These are phyloP conservation scores for Epinotia demarniana DNA, from an alignment of 2,888 invertebrate genomes.

Conservation along the genomic window DNA sequence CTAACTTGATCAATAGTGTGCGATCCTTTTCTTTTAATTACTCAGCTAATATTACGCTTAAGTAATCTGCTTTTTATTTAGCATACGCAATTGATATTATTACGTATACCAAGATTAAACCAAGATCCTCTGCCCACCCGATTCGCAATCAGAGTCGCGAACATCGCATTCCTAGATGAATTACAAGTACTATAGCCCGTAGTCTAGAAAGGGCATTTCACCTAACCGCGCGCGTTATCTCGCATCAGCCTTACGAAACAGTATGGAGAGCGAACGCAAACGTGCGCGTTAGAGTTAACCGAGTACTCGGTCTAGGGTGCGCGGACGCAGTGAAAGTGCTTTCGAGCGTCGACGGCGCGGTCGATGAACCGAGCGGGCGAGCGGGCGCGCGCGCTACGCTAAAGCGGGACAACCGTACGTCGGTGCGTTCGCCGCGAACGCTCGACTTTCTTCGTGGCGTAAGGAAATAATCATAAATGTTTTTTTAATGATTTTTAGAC, in stretches of 20 bases:
- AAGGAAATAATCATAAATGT: slow-evolving; percentile 64
- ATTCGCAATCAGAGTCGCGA: slow-evolving; percentile 46
- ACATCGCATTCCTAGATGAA: slow-evolving; percentile 73
- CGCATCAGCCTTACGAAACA: slow-evolving; percentile 58
- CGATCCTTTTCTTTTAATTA: too few species aligned
- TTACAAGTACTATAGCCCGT: slow-evolving; percentile 67
- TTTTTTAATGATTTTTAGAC: slow-evolving; percentile 69
- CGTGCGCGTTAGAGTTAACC: slow-evolving; percentile 63
- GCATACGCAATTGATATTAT: background rate
- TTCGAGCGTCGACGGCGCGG: slow-evolving; percentile 83
- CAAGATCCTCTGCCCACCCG: slow-evolving; percentile 6
- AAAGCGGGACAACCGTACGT: slow-evolving; percentile 67
- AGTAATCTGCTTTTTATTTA: background rate
- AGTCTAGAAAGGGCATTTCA: slow-evolving; percentile 62
- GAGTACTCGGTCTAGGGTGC: slow-evolving; percentile 72
- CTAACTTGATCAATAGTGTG: too few species aligned
- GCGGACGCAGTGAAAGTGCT: slow-evolving; percentile 83
- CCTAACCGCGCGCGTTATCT: slow-evolving; percentile 61
- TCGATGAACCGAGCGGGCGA: slow-evolving; percentile 74
- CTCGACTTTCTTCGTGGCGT: slow-evolving; percentile 39
- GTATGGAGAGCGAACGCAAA: slow-evolving; percentile 66
- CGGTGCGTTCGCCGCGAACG: slow-evolving; percentile 60
- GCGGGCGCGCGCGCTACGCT: slow-evolving; percentile 56
- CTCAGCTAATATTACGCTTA: background rate
- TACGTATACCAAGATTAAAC: slow-evolving; percentile 5